A percentile compares a stretch with the other conserved stretches of the same genome.
These are phyloP conservation scores for Pardosa pseudoannulata DNA, from an alignment of 2,888 invertebrate genomes.

Conservation along the genomic window DNA sequence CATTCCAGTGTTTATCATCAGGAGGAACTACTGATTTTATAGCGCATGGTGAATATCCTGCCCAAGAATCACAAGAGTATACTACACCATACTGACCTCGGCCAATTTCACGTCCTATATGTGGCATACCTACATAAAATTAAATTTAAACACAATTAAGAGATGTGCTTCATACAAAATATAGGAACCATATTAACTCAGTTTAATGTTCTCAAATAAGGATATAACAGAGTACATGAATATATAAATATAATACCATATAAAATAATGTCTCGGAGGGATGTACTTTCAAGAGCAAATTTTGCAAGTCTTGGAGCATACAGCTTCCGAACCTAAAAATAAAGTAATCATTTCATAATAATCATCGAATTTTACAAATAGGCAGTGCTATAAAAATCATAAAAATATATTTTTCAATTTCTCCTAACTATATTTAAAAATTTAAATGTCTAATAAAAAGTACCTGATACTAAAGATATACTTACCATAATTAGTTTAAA, in stretches of 20 bases:
- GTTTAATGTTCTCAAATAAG: no score
- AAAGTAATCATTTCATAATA: neutral
- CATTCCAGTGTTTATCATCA: constrained; percentile 92
- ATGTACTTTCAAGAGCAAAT: constrained; percentile 88
- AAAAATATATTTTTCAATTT: no score
- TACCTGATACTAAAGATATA: no score
- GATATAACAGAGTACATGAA: no score
- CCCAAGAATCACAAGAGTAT: constrained; percentile 88
- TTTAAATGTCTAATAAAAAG: no score
- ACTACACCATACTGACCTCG: constrained; percentile 94
- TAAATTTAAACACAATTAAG: no score
- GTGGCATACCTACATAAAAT: constrained; percentile 77
- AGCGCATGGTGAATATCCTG: constrained; percentile 85
- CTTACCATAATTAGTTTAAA: no score
- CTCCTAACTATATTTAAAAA: no score
- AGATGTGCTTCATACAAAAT: no score
- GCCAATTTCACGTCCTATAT: constrained; percentile 80
- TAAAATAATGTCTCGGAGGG: constrained; percentile 86
- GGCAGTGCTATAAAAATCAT: no score
- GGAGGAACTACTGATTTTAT: constrained; percentile 92
- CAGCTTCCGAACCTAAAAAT: constrained; percentile 82
- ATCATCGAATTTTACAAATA: no score
- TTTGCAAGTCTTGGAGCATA: constrained; percentile 89
- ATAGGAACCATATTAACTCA: no score
- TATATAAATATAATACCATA: constrained; percentile 80